Conservation (phyloP, 37 sponge, comb jelly and placozoan species). For the Halichondria panicea region DNA sequence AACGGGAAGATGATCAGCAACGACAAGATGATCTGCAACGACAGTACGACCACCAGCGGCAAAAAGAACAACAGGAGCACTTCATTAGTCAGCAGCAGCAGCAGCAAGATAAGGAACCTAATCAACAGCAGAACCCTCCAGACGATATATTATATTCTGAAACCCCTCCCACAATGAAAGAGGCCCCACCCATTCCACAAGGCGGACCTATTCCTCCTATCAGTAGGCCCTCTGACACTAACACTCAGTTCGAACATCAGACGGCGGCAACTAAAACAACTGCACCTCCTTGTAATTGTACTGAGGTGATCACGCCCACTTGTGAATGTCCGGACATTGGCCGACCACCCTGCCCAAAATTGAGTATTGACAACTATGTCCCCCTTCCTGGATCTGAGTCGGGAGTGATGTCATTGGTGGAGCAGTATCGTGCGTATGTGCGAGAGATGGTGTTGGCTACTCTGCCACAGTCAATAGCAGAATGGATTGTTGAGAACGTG, state of each 20-base stretch:
- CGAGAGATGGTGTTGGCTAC: background rate
- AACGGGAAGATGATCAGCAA: background rate
- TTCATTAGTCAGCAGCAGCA: background rate
- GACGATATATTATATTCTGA: background rate
- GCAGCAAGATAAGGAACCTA: background rate
- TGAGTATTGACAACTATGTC: slow-evolving; percentile 5
- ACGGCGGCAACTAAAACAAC: background rate
- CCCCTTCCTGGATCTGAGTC: slow-evolving; percentile 3
- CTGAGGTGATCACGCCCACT: no score
- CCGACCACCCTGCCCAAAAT: no score
- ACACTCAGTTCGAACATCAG: background rate
- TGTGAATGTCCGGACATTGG: no score
- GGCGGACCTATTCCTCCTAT: background rate
- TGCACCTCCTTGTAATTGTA: background rate
- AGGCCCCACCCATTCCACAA: background rate
- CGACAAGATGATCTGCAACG: background rate
- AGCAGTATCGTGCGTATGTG: background rate
- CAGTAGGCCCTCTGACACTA: background rate
- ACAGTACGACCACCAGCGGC: background rate
- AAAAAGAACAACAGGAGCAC: background rate
- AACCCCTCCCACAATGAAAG: background rate
- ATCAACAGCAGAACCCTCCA: background rate
- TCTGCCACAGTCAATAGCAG: slow-evolving; percentile 6
- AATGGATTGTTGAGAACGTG: no score
- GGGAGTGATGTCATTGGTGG: background rate